Evolutionary conservation across 2,888 invertebrate genomes (phyloP).

Genomic region (Agonum fuliginosum): DNA sequence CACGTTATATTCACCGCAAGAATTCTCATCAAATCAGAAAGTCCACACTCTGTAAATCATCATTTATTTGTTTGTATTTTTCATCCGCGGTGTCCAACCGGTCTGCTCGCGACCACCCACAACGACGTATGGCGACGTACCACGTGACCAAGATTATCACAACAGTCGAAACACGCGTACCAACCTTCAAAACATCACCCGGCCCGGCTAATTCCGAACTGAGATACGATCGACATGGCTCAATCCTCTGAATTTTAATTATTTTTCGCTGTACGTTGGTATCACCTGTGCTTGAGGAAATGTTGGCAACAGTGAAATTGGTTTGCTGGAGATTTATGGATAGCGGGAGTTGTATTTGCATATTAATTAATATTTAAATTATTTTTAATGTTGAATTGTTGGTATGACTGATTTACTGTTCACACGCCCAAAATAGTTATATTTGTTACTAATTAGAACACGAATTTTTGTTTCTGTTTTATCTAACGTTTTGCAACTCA

Average conservation of each 20-base stretch:
- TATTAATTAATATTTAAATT: conserved; percentile 58
- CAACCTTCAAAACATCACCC: neutral
- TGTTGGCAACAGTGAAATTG: conserved; percentile 34
- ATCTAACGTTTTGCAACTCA: neutral
- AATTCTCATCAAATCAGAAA: neutral
- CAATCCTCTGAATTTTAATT: conserved; percentile 50
- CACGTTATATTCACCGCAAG: no score
- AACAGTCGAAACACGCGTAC: neutral
- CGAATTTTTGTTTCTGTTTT: neutral
- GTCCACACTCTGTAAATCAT: conserved; percentile 21
- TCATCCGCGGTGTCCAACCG: conserved; percentile 36
- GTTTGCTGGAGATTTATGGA: conserved; percentile 48
- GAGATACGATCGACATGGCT: conserved; percentile 45
- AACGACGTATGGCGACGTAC: conserved; percentile 41
- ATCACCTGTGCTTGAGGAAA: conserved; percentile 45
- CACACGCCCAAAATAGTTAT: conserved; percentile 41
- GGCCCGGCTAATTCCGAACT: conserved; percentile 24
- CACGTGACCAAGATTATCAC: conserved; percentile 44
- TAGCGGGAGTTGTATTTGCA: conserved; percentile 57
- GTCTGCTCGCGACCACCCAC: conserved; percentile 49
- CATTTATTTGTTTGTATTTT: conserved; percentile 45
- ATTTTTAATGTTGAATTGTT: conserved; percentile 39
- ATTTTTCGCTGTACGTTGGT: conserved; percentile 31
- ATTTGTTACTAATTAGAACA: conserved; percentile 31
- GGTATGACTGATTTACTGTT: conserved; percentile 39